Conservation (phyloP, 92 coral and sea anemone genomes). For the Actinostola sp. region DNA sequence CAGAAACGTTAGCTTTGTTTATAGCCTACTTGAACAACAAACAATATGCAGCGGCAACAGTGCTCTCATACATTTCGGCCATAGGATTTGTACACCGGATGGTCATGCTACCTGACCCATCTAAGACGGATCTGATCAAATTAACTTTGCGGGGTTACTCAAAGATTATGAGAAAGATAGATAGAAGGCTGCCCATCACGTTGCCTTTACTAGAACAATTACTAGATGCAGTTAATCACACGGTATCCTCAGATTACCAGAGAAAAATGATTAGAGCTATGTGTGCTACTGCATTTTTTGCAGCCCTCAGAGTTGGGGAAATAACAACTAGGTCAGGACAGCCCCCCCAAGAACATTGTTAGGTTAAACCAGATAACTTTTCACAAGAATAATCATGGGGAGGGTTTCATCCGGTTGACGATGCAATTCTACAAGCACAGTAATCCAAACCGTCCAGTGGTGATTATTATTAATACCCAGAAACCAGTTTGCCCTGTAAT, state of each 20-base stretch:
- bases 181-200: constrained; percentile 41
- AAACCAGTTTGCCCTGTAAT: constrained; percentile 36
- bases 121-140: neutral
- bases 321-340: constrained; percentile 23
- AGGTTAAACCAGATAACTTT: neutral
- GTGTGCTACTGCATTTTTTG: constrained; percentile 39
- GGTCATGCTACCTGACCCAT: constrained; percentile 29
- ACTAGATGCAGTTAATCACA: constrained; percentile 14
- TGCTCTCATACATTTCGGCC: constrained; percentile 46
- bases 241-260: neutral
- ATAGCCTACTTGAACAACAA: constrained; percentile 22
- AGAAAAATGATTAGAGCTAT: constrained; percentile 25
- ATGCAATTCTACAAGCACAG: constrained; percentile 26
- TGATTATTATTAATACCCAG: constrained; percentile 7
- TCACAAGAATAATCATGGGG: no score
- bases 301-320: constrained; percentile 43
- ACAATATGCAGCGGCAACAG: constrained; percentile 31
- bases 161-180: constrained; percentile 17
- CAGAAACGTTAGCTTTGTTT: constrained; percentile 42
- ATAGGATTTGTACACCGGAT: constrained; percentile 34
- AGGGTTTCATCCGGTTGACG: constrained; percentile 11
- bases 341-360: constrained; percentile 16
- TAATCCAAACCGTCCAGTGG: constrained; percentile 14
- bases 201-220: constrained; percentile 38
- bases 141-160: constrained; percentile 37